A percentile compares a stretch with the other conserved stretches of the same genome.
phyloP scores from a whole-genome alignment of 2,797 vertebrate species.

The Hybognathus amarus region DNA sequence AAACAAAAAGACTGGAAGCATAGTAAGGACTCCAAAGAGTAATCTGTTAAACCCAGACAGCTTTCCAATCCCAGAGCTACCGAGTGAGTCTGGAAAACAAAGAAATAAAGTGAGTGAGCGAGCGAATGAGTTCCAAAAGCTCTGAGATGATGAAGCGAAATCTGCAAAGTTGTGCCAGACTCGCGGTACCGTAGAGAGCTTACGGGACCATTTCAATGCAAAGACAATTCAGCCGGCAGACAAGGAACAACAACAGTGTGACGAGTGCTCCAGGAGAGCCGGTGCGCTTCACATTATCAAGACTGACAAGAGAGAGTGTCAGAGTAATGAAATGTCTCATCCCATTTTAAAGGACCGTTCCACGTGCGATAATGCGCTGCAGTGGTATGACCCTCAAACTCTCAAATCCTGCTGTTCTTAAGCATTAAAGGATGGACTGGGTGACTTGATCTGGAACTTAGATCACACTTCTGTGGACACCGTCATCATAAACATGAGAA shows the following conservation, averaged over 20 bases:
- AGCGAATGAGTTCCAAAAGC: background rate
- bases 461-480: slow-evolving; percentile 54
- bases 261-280: slow-evolving; percentile 45
- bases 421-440: slow-evolving; percentile 38
- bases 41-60: slow-evolving; percentile 11
- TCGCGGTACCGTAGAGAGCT: background rate
- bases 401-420: slow-evolving; percentile 17
- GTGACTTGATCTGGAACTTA: slow-evolving; percentile 57
- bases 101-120: background rate
- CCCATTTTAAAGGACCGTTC: slow-evolving; percentile 58
- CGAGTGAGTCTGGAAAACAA: background rate
- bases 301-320: slow-evolving; percentile 58
- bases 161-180: slow-evolving; percentile 18
- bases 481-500: slow-evolving; percentile 35
- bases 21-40: slow-evolving; percentile 38
- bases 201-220: slow-evolving; percentile 32
- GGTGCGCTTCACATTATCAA: slow-evolving; percentile 51
- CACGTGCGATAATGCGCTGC: slow-evolving; percentile 49
- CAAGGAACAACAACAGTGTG: slow-evolving; percentile 43
- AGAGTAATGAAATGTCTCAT: slow-evolving; percentile 64
- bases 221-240: slow-evolving; percentile 47
- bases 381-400: slow-evolving; percentile 33
- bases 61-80: slow-evolving; percentile 7
- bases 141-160: slow-evolving; percentile 25
- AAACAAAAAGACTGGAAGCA: slow-evolving; percentile 68